Percentiles rank a stretch among this genome's conserved stretches.
phyloP scores from a whole-genome alignment of 2,113 vertebrate genomes.

The Epinephelus moara region DNA sequence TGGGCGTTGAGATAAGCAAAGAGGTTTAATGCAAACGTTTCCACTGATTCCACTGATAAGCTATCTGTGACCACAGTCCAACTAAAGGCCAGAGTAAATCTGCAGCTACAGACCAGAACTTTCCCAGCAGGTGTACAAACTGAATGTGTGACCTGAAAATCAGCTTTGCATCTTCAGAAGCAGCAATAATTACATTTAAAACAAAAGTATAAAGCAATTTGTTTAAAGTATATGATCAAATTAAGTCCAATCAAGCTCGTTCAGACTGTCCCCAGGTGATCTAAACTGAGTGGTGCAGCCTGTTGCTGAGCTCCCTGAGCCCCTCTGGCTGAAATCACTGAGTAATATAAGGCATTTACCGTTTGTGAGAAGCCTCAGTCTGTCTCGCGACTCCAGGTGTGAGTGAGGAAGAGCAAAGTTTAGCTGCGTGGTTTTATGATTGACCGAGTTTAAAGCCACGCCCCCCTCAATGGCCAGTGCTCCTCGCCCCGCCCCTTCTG shows the following conservation, averaged over 20 bases:
- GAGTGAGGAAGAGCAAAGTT: slow-evolving; percentile 71
- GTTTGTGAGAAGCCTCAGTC: slow-evolving; percentile 78
- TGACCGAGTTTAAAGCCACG: slow-evolving; percentile 50
- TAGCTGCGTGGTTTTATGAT: slow-evolving; percentile 73
- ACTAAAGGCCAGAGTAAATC: background rate
- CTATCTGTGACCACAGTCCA: background rate
- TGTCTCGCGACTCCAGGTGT: slow-evolving; percentile 77
- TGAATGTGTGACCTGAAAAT: background rate
- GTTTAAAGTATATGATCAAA: background rate
- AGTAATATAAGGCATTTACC: slow-evolving; percentile 72
- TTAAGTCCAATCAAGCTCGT: background rate
- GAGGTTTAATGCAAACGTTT: background rate
- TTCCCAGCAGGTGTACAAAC: background rate
- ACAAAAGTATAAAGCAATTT: background rate
- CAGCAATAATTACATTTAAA: background rate
- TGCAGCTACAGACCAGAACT: background rate
- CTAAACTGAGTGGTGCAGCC: slow-evolving; percentile 15
- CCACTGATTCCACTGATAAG: slow-evolving; percentile 32
- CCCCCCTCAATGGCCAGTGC: slow-evolving; percentile 51
- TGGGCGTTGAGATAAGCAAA: slow-evolving; percentile 4
- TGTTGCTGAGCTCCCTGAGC: background rate
- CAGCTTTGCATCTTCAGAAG: background rate
- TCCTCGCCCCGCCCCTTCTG: slow-evolving; percentile 65
- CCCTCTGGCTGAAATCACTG: background rate
- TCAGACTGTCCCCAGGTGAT: slow-evolving; percentile 31